Conservation (phyloP, 23 tunicate species). For the Corella eumyota region DNA sequence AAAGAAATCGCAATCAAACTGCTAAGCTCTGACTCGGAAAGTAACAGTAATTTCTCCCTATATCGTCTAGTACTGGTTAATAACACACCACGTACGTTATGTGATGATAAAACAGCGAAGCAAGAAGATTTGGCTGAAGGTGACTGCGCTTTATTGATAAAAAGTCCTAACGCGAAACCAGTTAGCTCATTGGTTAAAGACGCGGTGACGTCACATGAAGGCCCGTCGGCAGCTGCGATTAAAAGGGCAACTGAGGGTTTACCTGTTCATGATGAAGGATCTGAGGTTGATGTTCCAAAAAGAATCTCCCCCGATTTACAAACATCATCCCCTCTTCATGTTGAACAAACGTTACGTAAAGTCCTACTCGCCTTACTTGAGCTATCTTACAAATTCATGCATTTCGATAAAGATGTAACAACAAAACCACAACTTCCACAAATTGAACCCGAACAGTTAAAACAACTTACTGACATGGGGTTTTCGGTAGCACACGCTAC, state of each 20-base stretch:
- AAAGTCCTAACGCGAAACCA: slow-evolving; percentile 21
- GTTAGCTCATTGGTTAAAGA: slow-evolving; percentile 40
- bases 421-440: neutral
- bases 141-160: slow-evolving; percentile 33
- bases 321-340: slow-evolving; percentile 23
- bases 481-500: slow-evolving; percentile 46
- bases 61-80: slow-evolving; percentile 34
- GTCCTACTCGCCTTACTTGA: slow-evolving; percentile 81
- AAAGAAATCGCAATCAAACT: slow-evolving; percentile 61
- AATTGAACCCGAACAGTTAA: slow-evolving; percentile 2
- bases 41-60: slow-evolving; percentile 22
- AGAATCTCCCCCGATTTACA: neutral
- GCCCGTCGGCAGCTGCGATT: slow-evolving; percentile 41
- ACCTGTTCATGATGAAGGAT: slow-evolving; percentile 14
- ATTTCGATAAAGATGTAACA: slow-evolving; percentile 47
- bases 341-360: slow-evolving; percentile 81
- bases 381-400: slow-evolving; percentile 81
- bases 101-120: slow-evolving; percentile 52
- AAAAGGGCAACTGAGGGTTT: slow-evolving; percentile 67
- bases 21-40: slow-evolving; percentile 21
- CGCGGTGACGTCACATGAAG: slow-evolving; percentile 32
- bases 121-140: slow-evolving; percentile 38
- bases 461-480: slow-evolving; percentile 62
- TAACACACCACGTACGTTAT: slow-evolving; percentile 17
- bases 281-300: neutral